Percentiles rank a stretch among this genome's conserved stretches.
Conservation (phyloP, 2,797 vertebrate genomes). For the Dromococcyx pavoninus region DNA sequence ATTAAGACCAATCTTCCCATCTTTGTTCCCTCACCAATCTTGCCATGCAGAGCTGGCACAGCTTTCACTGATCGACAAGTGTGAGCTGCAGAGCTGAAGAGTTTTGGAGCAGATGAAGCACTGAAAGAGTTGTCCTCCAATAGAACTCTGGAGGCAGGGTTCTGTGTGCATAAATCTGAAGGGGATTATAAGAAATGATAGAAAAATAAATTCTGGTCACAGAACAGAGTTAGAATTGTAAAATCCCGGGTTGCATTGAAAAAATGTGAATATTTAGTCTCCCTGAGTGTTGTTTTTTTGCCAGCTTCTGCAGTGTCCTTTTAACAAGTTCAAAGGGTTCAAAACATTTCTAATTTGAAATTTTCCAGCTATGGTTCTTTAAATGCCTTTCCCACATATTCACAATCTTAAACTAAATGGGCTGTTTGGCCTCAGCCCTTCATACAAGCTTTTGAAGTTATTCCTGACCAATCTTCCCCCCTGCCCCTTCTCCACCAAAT, state of each 20-base stretch:
- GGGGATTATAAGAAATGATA: not conserved
- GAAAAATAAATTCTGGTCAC: not conserved
- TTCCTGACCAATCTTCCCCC: not conserved
- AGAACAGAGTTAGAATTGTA: not conserved
- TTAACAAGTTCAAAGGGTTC: not conserved
- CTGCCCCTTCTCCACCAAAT: not conserved
- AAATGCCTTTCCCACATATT: not conserved
- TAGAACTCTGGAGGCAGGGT: not conserved
- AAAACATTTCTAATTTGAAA: not conserved
- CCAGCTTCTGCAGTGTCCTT: not conserved
- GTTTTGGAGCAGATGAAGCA: not conserved
- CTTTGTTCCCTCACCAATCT: not conserved
- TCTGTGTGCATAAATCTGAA: not conserved
- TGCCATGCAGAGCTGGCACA: not conserved
- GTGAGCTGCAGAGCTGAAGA: not conserved
- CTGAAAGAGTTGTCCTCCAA: not conserved
- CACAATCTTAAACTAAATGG: not conserved
- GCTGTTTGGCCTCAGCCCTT: not conserved
- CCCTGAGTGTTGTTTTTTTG: not conserved
- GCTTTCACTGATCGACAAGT: not conserved
- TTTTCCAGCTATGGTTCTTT: not conserved
- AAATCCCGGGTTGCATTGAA: not conserved
- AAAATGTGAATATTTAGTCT: not conserved
- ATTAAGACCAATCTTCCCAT: not conserved
- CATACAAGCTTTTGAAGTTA: not conserved